phyloP scores from a whole-genome alignment of 2,113 vertebrate genomes.

The cattle (Bos taurus) region ARS-UCD2.0 NC_037343.1:1887001-1887500 shows the following conservation, averaged over 20 bases:
- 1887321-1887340: background rate
- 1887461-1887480: background rate
- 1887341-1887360: background rate
- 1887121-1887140: background rate
- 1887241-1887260: conserved; percentile 18
- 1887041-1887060: background rate
- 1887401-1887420: background rate
- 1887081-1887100: background rate
- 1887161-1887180: background rate
- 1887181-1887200: background rate
- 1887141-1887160: background rate
- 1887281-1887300: conserved; percentile 30
- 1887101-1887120: fast-evolving
- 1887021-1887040: background rate
- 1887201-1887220: conserved; percentile 60
- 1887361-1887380: background rate
- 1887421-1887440: background rate
- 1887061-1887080: too few relatives aligned
- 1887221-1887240: background rate
- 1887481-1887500: background rate
- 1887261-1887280: conserved; percentile 56
- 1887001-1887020: background rate
- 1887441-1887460: background rate
- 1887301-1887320: conserved; percentile 46
- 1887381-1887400: background rate